These are phyloP conservation scores for Agrenia bidenticulata DNA, from an alignment of 2,888 invertebrate species.

Conservation along the genomic window DNA sequence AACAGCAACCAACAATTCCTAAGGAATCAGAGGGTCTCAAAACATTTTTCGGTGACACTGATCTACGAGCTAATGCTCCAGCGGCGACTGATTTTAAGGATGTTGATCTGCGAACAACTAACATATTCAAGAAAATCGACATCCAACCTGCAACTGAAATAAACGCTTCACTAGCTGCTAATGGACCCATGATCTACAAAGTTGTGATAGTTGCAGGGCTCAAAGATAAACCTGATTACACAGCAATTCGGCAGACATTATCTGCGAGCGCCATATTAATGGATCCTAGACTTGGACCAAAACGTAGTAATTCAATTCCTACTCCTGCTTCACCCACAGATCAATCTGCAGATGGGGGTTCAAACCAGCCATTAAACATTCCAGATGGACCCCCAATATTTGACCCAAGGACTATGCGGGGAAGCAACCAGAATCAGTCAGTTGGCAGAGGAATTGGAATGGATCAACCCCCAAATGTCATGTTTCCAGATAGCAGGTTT, in stretches of 20 bases:
- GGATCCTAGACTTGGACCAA: slow-evolving; percentile 68
- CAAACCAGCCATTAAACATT: slow-evolving; percentile 30
- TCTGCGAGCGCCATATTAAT: slow-evolving; percentile 54
- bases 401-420: slow-evolving; percentile 31
- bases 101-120: slow-evolving; percentile 67
- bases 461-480: background rate
- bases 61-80: slow-evolving; percentile 62
- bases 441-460: slow-evolving; percentile 7
- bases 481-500: slow-evolving; percentile 37
- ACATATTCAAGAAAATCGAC: slow-evolving; percentile 74
- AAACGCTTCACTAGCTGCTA: slow-evolving; percentile 76
- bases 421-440: slow-evolving; percentile 15
- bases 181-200: slow-evolving; percentile 72
- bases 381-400: slow-evolving; percentile 36
- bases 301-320: slow-evolving; percentile 30
- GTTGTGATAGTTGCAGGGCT: slow-evolving; percentile 64
- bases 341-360: slow-evolving; percentile 21
- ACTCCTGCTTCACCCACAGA: slow-evolving; percentile 33
- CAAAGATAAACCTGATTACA: slow-evolving; percentile 69
- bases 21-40: slow-evolving; percentile 4
- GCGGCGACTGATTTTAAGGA: slow-evolving; percentile 58
- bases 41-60: slow-evolving; percentile 63
- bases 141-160: slow-evolving; percentile 84
- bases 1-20: background rate
- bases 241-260: slow-evolving; percentile 62